phyloP scores from a whole-genome alignment of 2,113 vertebrate genomes.

The Sula dactylatra region DNA sequence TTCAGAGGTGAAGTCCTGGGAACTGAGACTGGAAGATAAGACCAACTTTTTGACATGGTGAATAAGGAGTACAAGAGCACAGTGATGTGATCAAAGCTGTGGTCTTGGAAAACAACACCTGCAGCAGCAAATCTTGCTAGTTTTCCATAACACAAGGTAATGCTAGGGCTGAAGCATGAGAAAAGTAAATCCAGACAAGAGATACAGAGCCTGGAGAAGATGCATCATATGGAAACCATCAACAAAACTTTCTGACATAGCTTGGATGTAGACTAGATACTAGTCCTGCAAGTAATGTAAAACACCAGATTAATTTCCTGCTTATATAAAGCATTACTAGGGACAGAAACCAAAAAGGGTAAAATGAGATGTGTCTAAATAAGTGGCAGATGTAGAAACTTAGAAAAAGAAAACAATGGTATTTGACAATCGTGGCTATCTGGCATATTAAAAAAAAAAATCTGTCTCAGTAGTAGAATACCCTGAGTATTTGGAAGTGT shows the following conservation, averaged over 20 bases:
- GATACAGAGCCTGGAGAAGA: neutral
- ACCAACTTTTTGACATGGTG: neutral
- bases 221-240: neutral
- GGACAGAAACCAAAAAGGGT: neutral
- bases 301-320: neutral
- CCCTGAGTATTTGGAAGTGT: neutral
- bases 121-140: neutral
- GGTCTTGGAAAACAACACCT: neutral
- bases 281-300: neutral
- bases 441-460: neutral
- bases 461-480: neutral
- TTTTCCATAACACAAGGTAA: neutral
- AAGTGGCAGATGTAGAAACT: neutral
- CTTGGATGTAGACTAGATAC: neutral
- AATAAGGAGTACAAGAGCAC: neutral
- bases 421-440: neutral
- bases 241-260: neutral
- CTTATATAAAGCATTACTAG: neutral
- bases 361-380: neutral
- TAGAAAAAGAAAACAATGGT: fast-evolving
- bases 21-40: neutral
- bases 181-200: neutral
- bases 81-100: neutral
- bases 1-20: neutral
- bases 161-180: neutral